Percentiles rank a stretch among this genome's conserved stretches.
Conservation (phyloP, 2,113 vertebrate species). For the Anoplopoma fimbria region DNA sequence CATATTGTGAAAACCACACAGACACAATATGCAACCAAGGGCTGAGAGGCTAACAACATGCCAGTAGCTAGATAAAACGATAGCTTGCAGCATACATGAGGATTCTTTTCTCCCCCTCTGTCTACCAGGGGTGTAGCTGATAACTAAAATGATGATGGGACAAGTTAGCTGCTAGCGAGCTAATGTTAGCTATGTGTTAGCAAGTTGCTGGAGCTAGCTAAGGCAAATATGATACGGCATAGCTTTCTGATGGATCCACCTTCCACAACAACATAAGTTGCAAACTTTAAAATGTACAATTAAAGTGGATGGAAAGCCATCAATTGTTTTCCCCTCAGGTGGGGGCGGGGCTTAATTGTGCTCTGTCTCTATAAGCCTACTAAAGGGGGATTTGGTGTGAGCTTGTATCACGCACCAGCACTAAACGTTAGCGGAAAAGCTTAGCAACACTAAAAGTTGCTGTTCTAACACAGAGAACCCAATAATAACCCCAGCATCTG, state of each 20-base stretch:
- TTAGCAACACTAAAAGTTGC: neutral
- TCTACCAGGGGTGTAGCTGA: neutral
- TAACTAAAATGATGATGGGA: neutral
- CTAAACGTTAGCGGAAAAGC: neutral
- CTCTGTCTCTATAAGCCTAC: neutral
- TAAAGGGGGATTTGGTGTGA: neutral
- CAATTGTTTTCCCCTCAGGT: neutral
- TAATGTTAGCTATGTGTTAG: neutral
- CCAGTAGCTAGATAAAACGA: neutral
- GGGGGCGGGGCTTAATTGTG: neutral
- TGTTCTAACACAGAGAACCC: neutral
- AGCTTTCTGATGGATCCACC: neutral
- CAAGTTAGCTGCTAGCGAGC: neutral
- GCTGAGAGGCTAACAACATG: neutral
- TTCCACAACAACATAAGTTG: neutral
- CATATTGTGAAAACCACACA: neutral
- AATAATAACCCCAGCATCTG: neutral
- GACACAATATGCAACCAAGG: neutral
- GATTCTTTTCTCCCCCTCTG: neutral
- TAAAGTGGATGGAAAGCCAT: neutral
- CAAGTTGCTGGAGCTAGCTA: neutral
- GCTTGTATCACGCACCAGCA: conserved; percentile 10
- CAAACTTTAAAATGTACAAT: too few species aligned
- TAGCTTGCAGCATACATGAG: neutral
- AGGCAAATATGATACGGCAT: neutral